phyloP scores from a whole-genome alignment of 1,140 invertebrate genomes.

The Pogonomyrmex barbatus region DNA sequence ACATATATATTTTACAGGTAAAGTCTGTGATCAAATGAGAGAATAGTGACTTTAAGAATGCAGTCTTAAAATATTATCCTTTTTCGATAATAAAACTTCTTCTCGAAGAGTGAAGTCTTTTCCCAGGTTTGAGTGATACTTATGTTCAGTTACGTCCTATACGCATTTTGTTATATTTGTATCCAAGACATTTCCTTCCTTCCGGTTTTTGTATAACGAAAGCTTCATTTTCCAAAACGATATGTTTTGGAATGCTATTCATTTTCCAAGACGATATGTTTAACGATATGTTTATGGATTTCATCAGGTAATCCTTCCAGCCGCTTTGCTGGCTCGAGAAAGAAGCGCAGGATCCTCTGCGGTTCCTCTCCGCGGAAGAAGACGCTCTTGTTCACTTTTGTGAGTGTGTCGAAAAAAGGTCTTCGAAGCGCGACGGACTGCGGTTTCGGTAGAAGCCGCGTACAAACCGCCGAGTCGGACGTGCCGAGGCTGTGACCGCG shows the following conservation, averaged over 20 bases:
- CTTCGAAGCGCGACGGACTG: slow-evolving; percentile 29
- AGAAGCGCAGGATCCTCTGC: not conserved
- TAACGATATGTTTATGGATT: not conserved
- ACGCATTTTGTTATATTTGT: not conserved
- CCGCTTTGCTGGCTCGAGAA: not conserved
- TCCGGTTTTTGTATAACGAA: not conserved
- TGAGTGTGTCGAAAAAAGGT: slow-evolving; percentile 58
- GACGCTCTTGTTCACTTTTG: not conserved
- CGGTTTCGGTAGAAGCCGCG: slow-evolving; percentile 47
- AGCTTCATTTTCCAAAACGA: not conserved
- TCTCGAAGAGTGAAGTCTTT: not conserved
- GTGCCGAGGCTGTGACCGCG: slow-evolving; percentile 86
- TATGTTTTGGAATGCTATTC: not conserved
- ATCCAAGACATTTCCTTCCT: not conserved
- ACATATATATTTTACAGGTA: not conserved
- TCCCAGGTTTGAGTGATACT: not conserved
- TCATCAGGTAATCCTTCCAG: not conserved
- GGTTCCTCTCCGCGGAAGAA: not conserved
- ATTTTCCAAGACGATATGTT: not conserved
- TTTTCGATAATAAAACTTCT: not conserved
- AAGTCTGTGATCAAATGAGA: not conserved
- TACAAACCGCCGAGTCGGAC: slow-evolving; percentile 76
- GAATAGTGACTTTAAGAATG: not conserved
- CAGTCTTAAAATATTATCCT: not conserved
- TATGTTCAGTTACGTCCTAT: not conserved